Evolutionary conservation across 1,140 invertebrate genomes (phyloP), one percentile per base, ranked within the genome.

Genomic region (Drosophila sp.): DNA sequence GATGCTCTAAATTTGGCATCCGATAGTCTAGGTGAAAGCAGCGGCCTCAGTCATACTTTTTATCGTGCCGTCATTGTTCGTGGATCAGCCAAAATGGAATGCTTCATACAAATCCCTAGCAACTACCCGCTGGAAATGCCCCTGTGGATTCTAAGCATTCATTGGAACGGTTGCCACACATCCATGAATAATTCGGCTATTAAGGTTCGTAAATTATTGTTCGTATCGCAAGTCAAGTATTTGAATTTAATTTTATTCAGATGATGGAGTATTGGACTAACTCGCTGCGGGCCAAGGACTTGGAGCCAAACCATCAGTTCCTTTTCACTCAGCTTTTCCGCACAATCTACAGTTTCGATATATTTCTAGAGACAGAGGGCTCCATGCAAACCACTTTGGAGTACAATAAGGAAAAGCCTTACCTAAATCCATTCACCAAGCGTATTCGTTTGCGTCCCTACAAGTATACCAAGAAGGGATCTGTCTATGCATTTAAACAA

Each of bases 341-440:
- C 70, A 92, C 98, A 41, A 93, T 97, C 78, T 95, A 95, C 55
- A 97, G 96, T 91, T 95, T 98, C 72, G 98, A 99, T 92, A 95
- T 98, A 66, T 96, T 96, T 75, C 92, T 98, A 32, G 97, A 98
- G 92, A 96, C 97, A 0, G 94, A 93, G 77, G 82, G 93, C 67
- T 81, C 93, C 35, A 90, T 90, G 64, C 86, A 92, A 41, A 93
- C 94, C 27, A 94, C 94, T 8, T 91, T 93, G 17, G 95, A 96
- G 80, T 97, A 91, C 64, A 78, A 65, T 54, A 90, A 91, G 44
- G 90, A 91, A 7, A 91, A 91, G 29, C 86, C 81, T 1, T 91
- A 87, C 35, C 90, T 90, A 60, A 84, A 71, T 54, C 68, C 90
- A 4, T 91, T 90, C 11, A 66, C 90, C 4, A 91, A 91, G 44